These are phyloP conservation scores for Aphelocoma coerulescens DNA, from an alignment of 2,113 vertebrate genomes.

Conservation along the genomic window DNA sequence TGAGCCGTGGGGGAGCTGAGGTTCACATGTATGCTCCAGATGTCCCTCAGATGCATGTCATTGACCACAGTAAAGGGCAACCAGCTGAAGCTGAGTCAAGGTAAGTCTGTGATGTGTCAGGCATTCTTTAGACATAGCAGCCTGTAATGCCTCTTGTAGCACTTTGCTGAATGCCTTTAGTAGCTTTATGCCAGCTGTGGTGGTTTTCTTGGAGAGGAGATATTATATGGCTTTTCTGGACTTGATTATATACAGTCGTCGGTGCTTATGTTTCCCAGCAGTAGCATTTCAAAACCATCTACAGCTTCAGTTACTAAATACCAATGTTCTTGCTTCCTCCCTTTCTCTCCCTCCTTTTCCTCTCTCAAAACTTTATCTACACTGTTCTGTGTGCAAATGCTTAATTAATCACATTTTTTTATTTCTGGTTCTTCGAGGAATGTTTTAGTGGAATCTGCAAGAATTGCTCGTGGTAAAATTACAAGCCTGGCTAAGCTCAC, in stretches of 20 bases:
- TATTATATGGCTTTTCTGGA: not conserved
- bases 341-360: not conserved
- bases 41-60: slow-evolving; percentile 88
- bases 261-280: not conserved
- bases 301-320: not conserved
- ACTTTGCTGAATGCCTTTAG: not conserved
- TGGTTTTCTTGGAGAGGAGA: not conserved
- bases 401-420: not conserved
- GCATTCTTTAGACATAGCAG: not conserved
- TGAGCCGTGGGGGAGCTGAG: slow-evolving; percentile 81
- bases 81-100: slow-evolving; percentile 79
- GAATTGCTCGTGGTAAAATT: slow-evolving; percentile 91
- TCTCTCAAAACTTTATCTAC: not conserved
- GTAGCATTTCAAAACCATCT: not conserved
- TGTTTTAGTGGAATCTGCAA: slow-evolving; percentile 88
- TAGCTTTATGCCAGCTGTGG: not conserved
- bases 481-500: slow-evolving; percentile 77
- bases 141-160: not conserved
- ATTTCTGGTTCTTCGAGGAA: slow-evolving; percentile 74
- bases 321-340: not conserved
- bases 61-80: slow-evolving; percentile 89
- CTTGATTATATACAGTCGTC: not conserved
- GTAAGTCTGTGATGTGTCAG: not conserved
- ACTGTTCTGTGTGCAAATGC: not conserved
- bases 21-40: slow-evolving; percentile 91